Base-by-base conservation (phyloP, 2,797 vertebrate genomes). In the Eidolon dupreanum region DNA sequence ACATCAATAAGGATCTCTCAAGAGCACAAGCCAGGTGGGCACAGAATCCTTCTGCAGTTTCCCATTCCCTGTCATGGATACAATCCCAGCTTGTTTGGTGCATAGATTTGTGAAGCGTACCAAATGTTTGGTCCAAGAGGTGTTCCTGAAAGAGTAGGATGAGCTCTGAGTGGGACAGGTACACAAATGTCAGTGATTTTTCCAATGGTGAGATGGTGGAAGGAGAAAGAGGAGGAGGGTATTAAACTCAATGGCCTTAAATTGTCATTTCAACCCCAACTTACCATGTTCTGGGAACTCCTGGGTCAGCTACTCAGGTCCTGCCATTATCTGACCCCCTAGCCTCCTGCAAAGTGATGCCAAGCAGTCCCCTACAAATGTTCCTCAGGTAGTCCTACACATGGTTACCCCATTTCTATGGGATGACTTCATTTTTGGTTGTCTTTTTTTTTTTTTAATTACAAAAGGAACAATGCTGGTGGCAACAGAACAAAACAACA, bases 401-500 rank as follows among this genome's bases (percentile, higher is more conserved):
- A 17, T 41, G 38, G 36, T 43, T 68, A 88, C 16, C 77, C 43
- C 22, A 51, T 26, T 68, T 83, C 75, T 61, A 49, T 5, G 71
- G 16, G 55, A 93, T 38, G 46, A 38, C 55, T 83, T 88, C 49
- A 73, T 74, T 55, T 68, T 19, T 31, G 49, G 22, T 75, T 75
- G 5, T 65, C 46, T 16, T 5, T 49, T 38, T 77, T 71, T 53
- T 24, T 87, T 86, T 75, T 41, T 13, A 55, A 87, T 83, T 70
- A 88, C 6, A 79, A 79, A 95, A 93, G 49, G 73, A 77, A 88
- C 20, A 28, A 46, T 53, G 6, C 55, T 46, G 28, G 66, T 5
- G 41, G 55, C 13, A 88, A 91, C 43, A 87, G 74, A 90, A 93
- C 63, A 79, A 81, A 95, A 61, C 5, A 87, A 81, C 31, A 53